These are phyloP conservation scores for Oncorhynchus clarkii DNA, from an alignment of 2,113 vertebrate genomes.

Conservation along the genomic window DNA sequence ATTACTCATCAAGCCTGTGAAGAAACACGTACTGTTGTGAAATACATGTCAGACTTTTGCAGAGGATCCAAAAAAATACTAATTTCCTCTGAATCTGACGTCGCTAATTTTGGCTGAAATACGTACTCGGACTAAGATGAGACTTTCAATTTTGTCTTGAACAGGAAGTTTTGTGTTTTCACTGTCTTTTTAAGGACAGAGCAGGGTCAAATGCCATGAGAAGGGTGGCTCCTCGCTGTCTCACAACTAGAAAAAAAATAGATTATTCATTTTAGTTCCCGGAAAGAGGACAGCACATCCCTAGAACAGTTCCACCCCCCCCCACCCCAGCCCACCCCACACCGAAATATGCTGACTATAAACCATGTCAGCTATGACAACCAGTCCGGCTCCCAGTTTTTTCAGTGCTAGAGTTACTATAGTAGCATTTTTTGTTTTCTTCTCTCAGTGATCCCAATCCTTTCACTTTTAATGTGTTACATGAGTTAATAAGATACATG, in stretches of 20 bases:
- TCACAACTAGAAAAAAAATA: background rate
- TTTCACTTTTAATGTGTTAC: background rate
- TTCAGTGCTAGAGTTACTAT: background rate
- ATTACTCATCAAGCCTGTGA: too few relatives aligned
- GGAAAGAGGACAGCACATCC: background rate
- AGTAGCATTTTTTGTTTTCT: background rate
- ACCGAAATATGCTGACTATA: background rate
- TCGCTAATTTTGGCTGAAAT: background rate
- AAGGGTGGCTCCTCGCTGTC: conserved; percentile 28
- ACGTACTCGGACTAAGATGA: background rate
- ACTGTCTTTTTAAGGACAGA: conserved; percentile 8
- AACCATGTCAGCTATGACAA: background rate
- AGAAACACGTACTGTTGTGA: background rate
- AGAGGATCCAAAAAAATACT: background rate
- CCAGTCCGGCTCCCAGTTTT: background rate
- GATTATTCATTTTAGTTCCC: background rate
- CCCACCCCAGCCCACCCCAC: background rate
- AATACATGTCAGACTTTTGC: background rate
- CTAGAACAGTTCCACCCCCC: background rate
- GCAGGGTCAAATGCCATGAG: conserved; percentile 40
- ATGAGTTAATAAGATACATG: too few relatives aligned
- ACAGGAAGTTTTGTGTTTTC: conserved; percentile 13
- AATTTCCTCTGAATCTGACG: background rate
- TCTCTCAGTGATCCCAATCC: too few relatives aligned
- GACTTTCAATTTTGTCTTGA: conserved; percentile 7